Evolutionary conservation across 1,140 invertebrate species (phyloP), one percentile per base, ranked within the genome.

Genomic region (Oryzaephilus surinamensis): DNA sequence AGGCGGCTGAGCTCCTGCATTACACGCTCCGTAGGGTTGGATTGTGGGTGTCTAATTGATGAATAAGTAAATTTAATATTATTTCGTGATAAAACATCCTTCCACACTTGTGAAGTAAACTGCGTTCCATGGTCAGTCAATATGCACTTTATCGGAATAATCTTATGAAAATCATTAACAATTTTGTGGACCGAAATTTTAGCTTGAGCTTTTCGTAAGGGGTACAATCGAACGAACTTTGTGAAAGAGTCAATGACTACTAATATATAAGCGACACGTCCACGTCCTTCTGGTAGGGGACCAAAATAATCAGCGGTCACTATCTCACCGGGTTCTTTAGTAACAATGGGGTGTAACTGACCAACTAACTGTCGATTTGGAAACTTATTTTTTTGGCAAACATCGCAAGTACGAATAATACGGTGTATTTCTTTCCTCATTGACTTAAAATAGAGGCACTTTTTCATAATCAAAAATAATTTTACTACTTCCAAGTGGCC

Each of bases 401-500:
- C 14, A 32, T 53, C 53, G 24, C 51, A 51, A 3, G 14, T 27
- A 0, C 32, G 7, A 11, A 62, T 32, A n/a, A 48, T 20, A 8
- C 21, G 8, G 19, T 48, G 45, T 5, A 56, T 37, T 3, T 27
- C 8, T 23, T 41, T 39, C 0, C 24, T 28, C 33, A 59, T 32
- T 7, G 49, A 46, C 23, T 17, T 33, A 47, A 51, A 60, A 40
- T 52, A 59, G 31, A 53, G 57, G 24, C 41, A 40, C 12, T 43
- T 36, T 31, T 36, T 46, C 4, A 62, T 8, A 26, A 55, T 52
- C n/a, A 37, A 31, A 10, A 52, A 39, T 6, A 57, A 46, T 46
- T 61, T 61, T 16, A 46, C 48, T 3, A 42, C 30, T 2, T 57
- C 55, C 6, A 52, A 51, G 46, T 62, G 60, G 0, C 55, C 58